Percentiles rank a stretch among this genome's conserved stretches.
These are phyloP conservation scores for Phymorhynchus buccinoides DNA, from an alignment of 1,140 invertebrate genomes.

Conservation along the genomic window DNA sequence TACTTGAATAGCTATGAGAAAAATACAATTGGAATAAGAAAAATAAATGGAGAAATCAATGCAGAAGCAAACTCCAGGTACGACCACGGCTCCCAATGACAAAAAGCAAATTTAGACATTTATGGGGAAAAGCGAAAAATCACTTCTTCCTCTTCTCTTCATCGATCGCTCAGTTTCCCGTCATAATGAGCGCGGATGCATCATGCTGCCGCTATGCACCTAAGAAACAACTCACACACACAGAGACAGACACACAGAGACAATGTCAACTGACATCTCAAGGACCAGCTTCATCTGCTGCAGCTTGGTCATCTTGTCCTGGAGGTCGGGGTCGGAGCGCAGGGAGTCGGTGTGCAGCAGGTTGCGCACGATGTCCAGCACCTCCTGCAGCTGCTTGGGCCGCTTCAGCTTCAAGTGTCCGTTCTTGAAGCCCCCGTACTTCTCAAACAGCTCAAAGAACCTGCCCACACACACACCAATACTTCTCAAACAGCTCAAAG, in stretches of 20 bases:
- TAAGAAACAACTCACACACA: not conserved
- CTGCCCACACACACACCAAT: slow-evolving; percentile 74
- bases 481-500: slow-evolving; percentile 27
- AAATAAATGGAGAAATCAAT: no score
- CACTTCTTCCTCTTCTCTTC: no score
- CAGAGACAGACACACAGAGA: not conserved
- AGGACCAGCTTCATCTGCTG: slow-evolving; percentile 98
- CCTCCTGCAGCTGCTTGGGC: slow-evolving; percentile 95
- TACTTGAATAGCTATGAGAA: no score
- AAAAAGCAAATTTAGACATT: no score
- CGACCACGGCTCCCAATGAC: no score
- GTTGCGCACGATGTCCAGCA: slow-evolving; percentile 93
- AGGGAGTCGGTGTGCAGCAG: slow-evolving; percentile 87
- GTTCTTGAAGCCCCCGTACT: slow-evolving; percentile 95
- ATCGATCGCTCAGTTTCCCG: no score
- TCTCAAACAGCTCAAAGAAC: slow-evolving; percentile 99
- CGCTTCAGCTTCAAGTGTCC: slow-evolving; percentile 98
- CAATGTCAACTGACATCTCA: slow-evolving; percentile 90
- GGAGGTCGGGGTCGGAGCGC: slow-evolving; percentile 92
- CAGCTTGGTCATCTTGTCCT: slow-evolving; percentile 89
- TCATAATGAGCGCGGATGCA: no score
- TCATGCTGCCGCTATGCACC: no score
- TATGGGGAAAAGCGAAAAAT: no score
- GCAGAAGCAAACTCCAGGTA: no score
- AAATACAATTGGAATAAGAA: no score